Conservation (phyloP, 2,113 vertebrate genomes). For the Tringa solitaria region DNA sequence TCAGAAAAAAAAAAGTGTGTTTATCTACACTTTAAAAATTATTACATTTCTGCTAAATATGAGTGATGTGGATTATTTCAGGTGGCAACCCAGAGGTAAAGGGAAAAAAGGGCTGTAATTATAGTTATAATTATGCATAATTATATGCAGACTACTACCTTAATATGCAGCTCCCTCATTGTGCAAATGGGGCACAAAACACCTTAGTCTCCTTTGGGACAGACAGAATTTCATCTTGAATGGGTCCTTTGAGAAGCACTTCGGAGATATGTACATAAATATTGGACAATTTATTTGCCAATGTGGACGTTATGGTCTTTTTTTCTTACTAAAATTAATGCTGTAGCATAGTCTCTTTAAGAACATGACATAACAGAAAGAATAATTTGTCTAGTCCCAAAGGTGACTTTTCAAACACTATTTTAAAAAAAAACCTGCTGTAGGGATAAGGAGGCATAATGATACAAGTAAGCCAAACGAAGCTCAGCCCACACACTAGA, state of each 20-base stretch:
- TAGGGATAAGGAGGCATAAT: constrained; percentile 35
- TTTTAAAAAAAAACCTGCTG: constrained; percentile 18
- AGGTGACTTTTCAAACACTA: constrained; percentile 48
- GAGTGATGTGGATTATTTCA: not conserved
- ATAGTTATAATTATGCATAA: constrained; percentile 49
- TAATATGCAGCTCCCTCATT: constrained; percentile 1
- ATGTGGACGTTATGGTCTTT: not conserved
- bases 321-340: constrained; percentile 31
- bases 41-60: not conserved
- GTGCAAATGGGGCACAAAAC: not conserved
- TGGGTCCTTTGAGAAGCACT: constrained; percentile 32
- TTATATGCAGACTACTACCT: constrained; percentile 26
- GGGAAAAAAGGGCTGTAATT: constrained; percentile 44
- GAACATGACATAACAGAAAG: constrained; percentile 46
- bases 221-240: constrained; percentile 43
- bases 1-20: not conserved
- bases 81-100: not conserved
- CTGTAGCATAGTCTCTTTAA: constrained; percentile 16
- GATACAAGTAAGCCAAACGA: constrained; percentile 34
- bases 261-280: constrained; percentile 54
- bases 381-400: constrained; percentile 52
- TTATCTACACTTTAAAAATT: not conserved
- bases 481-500: not conserved
- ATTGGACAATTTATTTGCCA: constrained; percentile 43
- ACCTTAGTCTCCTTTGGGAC: constrained; percentile 36